phyloP scores from a whole-genome alignment of 1,140 invertebrate genomes.

The Kradibia gibbosae region DNA sequence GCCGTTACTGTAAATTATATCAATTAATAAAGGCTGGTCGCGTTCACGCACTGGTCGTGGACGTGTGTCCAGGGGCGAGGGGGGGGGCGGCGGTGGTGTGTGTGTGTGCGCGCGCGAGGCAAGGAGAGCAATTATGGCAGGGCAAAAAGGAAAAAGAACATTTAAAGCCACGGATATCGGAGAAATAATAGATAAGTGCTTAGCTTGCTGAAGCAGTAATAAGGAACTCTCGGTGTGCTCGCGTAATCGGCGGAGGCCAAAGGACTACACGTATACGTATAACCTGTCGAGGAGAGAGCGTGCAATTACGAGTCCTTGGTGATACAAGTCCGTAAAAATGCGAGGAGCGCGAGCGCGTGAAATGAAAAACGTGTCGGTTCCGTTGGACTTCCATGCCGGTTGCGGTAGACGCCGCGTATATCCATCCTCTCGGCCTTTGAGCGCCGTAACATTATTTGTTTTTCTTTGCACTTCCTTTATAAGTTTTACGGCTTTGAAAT shows the following conservation, averaged over 20 bases:
- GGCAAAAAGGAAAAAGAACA: background rate
- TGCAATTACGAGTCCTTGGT: conserved; percentile 34
- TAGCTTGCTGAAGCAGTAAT: background rate
- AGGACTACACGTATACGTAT: background rate
- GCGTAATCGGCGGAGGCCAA: conserved; percentile 10
- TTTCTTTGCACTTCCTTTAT: background rate
- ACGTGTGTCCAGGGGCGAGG: too few species aligned
- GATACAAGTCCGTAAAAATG: background rate
- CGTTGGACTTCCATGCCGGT: background rate
- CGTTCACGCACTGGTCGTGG: background rate
- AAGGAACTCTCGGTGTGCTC: background rate
- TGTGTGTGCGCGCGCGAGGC: background rate
- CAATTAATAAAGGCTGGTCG: conserved; percentile 34
- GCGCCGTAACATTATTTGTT: background rate
- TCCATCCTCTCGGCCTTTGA: background rate
- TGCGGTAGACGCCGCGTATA: too few species aligned
- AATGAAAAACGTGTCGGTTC: conserved; percentile 32
- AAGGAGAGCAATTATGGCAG: background rate
- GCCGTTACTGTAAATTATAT: conserved; percentile 30
- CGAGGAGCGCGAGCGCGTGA: conserved; percentile 7
- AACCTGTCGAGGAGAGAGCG: background rate
- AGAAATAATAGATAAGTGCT: background rate
- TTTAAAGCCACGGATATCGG: background rate
- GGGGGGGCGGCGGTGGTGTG: too few species aligned
- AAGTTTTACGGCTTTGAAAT: background rate